Evolutionary conservation across 92 coral and sea anemone genomes (phyloP).

Genomic region (Porites rus): DNA sequence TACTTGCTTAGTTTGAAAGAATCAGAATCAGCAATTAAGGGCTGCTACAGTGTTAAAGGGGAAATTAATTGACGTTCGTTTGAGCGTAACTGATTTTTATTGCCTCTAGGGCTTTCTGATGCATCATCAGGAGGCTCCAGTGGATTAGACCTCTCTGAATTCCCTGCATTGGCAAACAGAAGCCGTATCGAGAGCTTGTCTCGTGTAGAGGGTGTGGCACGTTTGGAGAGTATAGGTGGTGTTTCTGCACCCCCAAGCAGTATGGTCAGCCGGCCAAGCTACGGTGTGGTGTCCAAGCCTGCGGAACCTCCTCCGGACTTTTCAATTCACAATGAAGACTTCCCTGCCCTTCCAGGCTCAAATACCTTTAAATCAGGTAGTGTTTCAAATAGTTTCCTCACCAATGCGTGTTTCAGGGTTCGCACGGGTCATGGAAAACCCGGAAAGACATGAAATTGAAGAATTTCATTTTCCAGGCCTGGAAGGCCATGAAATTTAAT

Average conservation of each 20-base stretch:
- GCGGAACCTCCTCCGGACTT: conserved; percentile 97
- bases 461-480: too few relatives aligned
- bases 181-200: conserved; percentile 74
- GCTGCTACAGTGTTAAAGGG: too few relatives aligned
- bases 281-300: conserved; percentile 97
- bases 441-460: too few relatives aligned
- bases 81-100: not conserved
- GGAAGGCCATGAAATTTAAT: too few relatives aligned
- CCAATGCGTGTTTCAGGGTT: too few relatives aligned
- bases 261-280: conserved; percentile 67
- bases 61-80: too few relatives aligned
- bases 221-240: conserved; percentile 47
- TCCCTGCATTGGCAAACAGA: conserved; percentile 95
- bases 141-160: conserved; percentile 94
- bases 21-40: too few relatives aligned
- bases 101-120: conserved; percentile 30
- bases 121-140: conserved; percentile 55
- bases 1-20: too few relatives aligned
- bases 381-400: not conserved
- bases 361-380: conserved; percentile 84
- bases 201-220: conserved; percentile 79
- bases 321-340: conserved; percentile 95
- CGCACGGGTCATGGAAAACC: too few relatives aligned
- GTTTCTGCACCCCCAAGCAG: conserved; percentile 55
- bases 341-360: conserved; percentile 97